Conservation (phyloP, 2,797 vertebrate genomes). For the Acrossocheilus wenchowensis region DNA sequence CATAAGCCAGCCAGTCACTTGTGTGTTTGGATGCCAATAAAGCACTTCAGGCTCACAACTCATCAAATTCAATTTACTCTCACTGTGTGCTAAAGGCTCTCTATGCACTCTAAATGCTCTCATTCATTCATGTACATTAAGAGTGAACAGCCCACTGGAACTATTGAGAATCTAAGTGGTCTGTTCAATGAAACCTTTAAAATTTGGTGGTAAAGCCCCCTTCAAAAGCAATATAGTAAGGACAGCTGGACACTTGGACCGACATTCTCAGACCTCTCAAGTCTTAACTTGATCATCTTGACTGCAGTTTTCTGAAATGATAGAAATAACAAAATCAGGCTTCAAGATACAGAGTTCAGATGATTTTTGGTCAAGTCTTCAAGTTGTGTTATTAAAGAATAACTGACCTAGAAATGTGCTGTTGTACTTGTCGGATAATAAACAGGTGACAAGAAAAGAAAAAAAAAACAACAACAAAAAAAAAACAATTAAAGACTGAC, state of each 20-base stretch:
- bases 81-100: background rate
- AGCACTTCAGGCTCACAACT: conserved; percentile 41
- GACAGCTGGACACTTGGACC: background rate
- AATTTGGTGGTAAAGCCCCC: background rate
- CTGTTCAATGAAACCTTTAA: background rate
- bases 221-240: background rate
- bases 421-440: background rate
- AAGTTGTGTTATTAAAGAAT: background rate
- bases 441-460: background rate
- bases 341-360: background rate
- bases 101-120: conserved; percentile 8
- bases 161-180: background rate
- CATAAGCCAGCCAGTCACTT: conserved; percentile 22
- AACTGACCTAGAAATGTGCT: background rate
- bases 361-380: background rate
- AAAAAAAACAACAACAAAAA: too few relatives aligned
- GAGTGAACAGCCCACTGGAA: conserved; percentile 1
- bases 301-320: background rate
- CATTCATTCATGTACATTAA: conserved; percentile 40
- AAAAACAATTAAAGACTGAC: background rate
- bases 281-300: conserved; percentile 4
- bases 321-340: background rate
- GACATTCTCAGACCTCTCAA: background rate
- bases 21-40: conserved; percentile 33
- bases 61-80: conserved; percentile 34